Conservation (phyloP, 1,140 invertebrate species). For the Aphidius gifuensis region DNA sequence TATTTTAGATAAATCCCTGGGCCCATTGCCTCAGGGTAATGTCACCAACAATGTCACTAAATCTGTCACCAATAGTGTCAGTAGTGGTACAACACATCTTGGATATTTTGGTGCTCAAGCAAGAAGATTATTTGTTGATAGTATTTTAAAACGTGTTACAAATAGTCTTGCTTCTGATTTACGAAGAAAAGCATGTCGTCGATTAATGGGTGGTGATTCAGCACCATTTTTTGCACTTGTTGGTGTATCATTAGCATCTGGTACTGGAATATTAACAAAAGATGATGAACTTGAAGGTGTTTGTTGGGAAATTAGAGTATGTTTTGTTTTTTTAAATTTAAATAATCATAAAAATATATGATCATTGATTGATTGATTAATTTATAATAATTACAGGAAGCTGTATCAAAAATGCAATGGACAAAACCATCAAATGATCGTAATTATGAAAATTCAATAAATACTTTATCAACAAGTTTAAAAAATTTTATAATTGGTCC, state of each 20-base stretch:
- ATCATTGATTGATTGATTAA: too few relatives aligned
- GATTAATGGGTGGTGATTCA: slow-evolving; percentile 67
- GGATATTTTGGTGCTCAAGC: slow-evolving; percentile 61
- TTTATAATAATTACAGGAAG: slow-evolving; percentile 50
- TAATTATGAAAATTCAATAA: slow-evolving; percentile 48
- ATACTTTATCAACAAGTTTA: slow-evolving; percentile 52
- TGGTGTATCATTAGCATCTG: slow-evolving; percentile 71
- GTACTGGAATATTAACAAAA: slow-evolving; percentile 71
- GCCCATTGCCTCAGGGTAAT: slow-evolving; percentile 41
- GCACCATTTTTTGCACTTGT: slow-evolving; percentile 73
- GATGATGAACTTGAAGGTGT: slow-evolving; percentile 76
- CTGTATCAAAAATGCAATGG: slow-evolving; percentile 62
- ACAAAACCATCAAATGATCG: slow-evolving; percentile 56
- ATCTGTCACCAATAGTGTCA: slow-evolving; percentile 32
- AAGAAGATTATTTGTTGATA: slow-evolving; percentile 65
- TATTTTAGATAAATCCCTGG: slow-evolving; percentile 46
- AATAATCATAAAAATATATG: background rate
- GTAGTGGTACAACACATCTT: slow-evolving; percentile 45
- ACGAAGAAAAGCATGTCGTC: slow-evolving; percentile 60
- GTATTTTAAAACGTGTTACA: slow-evolving; percentile 67
- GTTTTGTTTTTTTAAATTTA: slow-evolving; percentile 17
- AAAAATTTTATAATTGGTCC: slow-evolving; percentile 67
- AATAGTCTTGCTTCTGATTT: slow-evolving; percentile 64
- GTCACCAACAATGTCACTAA: too few relatives aligned
- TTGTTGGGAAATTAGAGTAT: slow-evolving; percentile 74